Base-by-base conservation (phyloP, 2,797 vertebrate species). In the Coluber constrictor region DNA sequence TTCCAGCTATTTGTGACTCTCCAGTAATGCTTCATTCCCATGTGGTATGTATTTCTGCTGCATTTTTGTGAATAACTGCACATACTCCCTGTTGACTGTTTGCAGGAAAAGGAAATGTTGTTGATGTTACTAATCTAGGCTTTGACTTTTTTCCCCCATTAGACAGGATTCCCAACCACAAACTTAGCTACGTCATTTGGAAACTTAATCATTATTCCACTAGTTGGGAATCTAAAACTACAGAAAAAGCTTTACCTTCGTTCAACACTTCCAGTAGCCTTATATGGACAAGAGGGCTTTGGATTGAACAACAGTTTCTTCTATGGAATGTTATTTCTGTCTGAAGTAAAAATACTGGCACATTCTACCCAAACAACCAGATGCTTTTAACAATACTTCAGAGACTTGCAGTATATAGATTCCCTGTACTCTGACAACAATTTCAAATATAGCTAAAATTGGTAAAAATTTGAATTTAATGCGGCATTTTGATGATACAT, bases 71-170 rank as follows among this genome's bases (percentile, higher is more conserved):
- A 95, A 96, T 91, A 90, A 96, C 63, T 95, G 16, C 92, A 60
- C 94, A 96, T 95, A 94, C 47, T 93, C 94, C 94, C 66, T 91
- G 92, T 95, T 96, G 92, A 95, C 93, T 93, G 93, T 95, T 97
- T 95, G 94, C 95, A 97, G 97, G 96, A 97, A 97, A 94, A 94
- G 96, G 96, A 97, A 97, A 94, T 93, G 95, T 90, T 92, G 87
- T 20, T 93, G 88, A 93, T 94, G 74, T 97, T 97, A 96, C 94
- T 96, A 93, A 96, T 74, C 89, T 92, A 43, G 92, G 90, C 90
- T 92, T 96, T 94, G 92, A 93, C 93, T 56, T 15, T 15, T 15
- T 15, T 15, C 55, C 55, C 13, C 5, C 12, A 27, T 95, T 96
- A 96, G 95, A 70, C 87, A 95, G 86, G 92, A 91, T 55, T 93